Percentiles rank a stretch among this genome's conserved stretches.
Conservation (phyloP, 2,797 vertebrate genomes). For the Dicrostonyx torquatus region DNA sequence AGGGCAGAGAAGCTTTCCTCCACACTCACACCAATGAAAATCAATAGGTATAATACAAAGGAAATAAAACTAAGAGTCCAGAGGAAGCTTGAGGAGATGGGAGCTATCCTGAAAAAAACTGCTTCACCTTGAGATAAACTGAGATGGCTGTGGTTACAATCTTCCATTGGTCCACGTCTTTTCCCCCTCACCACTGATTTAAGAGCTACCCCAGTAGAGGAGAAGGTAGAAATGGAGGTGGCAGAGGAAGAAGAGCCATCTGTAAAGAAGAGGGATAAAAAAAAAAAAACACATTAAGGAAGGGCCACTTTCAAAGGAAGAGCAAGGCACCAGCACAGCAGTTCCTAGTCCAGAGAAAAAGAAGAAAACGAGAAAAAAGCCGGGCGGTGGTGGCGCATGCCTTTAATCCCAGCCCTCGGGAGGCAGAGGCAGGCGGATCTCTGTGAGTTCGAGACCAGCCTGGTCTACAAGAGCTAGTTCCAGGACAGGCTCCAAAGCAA, state of each 20-base stretch:
- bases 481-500: too few species aligned
- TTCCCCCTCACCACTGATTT: neutral
- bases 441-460: too few species aligned
- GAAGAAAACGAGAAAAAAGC: neutral
- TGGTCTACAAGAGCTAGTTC: too few species aligned
- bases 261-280: neutral
- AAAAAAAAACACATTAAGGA: neutral
- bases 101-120: neutral
- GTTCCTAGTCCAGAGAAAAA: too few species aligned
- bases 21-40: neutral
- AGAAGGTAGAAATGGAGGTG: neutral
- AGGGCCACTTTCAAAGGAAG: neutral
- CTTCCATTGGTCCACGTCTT: neutral
- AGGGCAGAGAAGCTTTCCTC: neutral
- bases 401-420: too few species aligned
- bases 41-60: neutral
- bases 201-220: neutral
- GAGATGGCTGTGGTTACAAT: neutral
- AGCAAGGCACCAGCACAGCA: neutral
- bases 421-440: too few species aligned
- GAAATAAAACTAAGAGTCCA: neutral
- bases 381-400: too few species aligned
- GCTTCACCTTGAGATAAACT: neutral
- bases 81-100: neutral
- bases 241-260: neutral